Evolutionary conservation across 2,113 vertebrate genomes (phyloP), one percentile per base, ranked within the genome.

Genomic region (Archilochus colubris): DNA sequence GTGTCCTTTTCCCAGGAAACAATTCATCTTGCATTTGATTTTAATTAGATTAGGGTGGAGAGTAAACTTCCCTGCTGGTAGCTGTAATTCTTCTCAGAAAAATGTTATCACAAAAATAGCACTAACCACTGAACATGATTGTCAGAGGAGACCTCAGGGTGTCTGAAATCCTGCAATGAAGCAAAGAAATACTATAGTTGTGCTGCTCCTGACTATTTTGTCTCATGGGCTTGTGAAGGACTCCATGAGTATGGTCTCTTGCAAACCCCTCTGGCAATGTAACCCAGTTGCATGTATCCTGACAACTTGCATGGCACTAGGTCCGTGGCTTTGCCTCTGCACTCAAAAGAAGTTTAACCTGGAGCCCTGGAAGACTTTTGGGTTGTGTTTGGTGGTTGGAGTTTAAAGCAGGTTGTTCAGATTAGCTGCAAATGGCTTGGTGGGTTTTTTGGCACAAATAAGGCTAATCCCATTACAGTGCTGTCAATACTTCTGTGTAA

Each of bases 401-500:
- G 30, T 76, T 90, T 86, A 93, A 89, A 95, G 73, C 27, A 43
- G 44, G 33, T 89, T 92, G 55, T 83, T 91, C 66, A 89, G 76
- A 80, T 91, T 55, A 91, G 66, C 78, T 59, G 53, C 68, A 85
- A 61, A 54, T 69, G 31, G 15, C n/a, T 81, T 91, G 62, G 66
- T 53, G 69, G 31, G 16, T 30, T 63, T 75, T 84, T 77, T 86
- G 68, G 70, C 28, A 91, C 44, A 72, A 78, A 78, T 82, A 54
- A 66, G 7, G 30, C 79, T 93, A 89, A 94, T 89, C 61, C 51
- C 57, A 40, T 94, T 93, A 62, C 77, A 4, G 2, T 61, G n/a
- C 77, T 84, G 55, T 54, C 43, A 48, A 4, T 72, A 46, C 4
- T 70, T 78, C 48, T 62, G 51, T 64, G 55, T 38, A 38, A 38